Conservation (phyloP, 2,797 vertebrate genomes). For the Microchirus variegatus region DNA sequence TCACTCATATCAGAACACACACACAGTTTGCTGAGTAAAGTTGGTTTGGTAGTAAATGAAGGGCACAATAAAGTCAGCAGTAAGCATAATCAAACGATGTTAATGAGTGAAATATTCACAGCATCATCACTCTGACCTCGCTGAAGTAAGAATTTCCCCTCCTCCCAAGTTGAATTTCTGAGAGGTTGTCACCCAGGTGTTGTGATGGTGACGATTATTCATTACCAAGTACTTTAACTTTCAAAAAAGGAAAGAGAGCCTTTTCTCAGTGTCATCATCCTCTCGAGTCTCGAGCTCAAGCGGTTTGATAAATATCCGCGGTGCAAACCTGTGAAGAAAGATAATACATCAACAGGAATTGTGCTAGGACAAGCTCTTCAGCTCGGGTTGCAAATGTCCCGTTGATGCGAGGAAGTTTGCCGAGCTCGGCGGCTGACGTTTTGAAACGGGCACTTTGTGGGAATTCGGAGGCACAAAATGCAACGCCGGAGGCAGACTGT, state of each 20-base stretch:
- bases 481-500: conserved; percentile 45
- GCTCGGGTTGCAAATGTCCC: conserved; percentile 45
- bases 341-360: conserved; percentile 48
- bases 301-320: conserved; percentile 46
- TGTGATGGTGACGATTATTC: conserved; percentile 22
- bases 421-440: conserved; percentile 45
- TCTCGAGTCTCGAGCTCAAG: conserved; percentile 10
- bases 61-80: conserved; percentile 6
- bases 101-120: conserved; percentile 26
- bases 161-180: conserved; percentile 29
- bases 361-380: conserved; percentile 44
- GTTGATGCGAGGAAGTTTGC: conserved; percentile 46
- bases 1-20: not conserved
- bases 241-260: too few species aligned
- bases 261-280: conserved; percentile 35
- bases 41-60: conserved; percentile 21
- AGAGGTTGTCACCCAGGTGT: conserved; percentile 19
- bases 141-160: conserved; percentile 21
- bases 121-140: conserved; percentile 26
- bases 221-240: conserved; percentile 15
- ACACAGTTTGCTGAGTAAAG: conserved; percentile 19
- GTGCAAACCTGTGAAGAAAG: conserved; percentile 46
- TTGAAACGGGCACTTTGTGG: conserved; percentile 65
- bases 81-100: conserved; percentile 18
- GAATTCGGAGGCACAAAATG: conserved; percentile 55